Base-by-base conservation (phyloP, 2,888 invertebrate genomes). In the Pegoplata infirma region DNA sequence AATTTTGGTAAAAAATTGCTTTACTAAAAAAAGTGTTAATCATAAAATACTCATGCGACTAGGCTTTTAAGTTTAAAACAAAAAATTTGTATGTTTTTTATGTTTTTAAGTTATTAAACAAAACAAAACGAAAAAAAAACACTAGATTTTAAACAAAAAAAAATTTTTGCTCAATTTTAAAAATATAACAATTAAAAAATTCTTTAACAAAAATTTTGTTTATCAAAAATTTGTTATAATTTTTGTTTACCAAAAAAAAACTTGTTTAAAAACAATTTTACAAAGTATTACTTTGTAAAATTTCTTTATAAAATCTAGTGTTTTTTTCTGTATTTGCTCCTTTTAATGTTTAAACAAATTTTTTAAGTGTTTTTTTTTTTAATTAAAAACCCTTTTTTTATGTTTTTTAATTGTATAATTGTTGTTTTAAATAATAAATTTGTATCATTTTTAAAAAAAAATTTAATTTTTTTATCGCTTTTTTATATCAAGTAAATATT, bases 11-110 rank as follows among this genome's bases (percentile, higher is more conserved):
- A 83, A 80, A 80, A 79, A 81, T 80, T 76, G 88, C 88, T 89
- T 89, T 84, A 86, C 87, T 88, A 87, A 89, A 89, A 88, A 89
- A 86, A 79, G 63, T 5, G 44, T 86, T 88, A 88, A 87, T 87
- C 85, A 85, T 87, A 86, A 88, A 89, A 88, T 83, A 88, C 88
- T 88, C 88, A 89, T 88, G 88, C 88, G 87, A 86, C 85, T 85
- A 86, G 83, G 83, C 85, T 82, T 76, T 75, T 72, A 74, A 40
- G 36, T 40, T 40, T n/a, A 1, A 40, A n/a, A n/a, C n/a, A n/a
- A n/a, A n/a, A n/a, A n/a, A n/a, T n/a, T 40, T 40, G 36, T 40
- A 40, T 40, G 36, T 40, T 40, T 40, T 28, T 40, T 40, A 40
- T 40, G 36, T 40, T 40, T n/a, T n/a, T 40, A 40, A 74, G 68